These are phyloP conservation scores for Sitta carolinensis DNA, from an alignment of 2,797 vertebrate species.

Conservation along the genomic window DNA sequence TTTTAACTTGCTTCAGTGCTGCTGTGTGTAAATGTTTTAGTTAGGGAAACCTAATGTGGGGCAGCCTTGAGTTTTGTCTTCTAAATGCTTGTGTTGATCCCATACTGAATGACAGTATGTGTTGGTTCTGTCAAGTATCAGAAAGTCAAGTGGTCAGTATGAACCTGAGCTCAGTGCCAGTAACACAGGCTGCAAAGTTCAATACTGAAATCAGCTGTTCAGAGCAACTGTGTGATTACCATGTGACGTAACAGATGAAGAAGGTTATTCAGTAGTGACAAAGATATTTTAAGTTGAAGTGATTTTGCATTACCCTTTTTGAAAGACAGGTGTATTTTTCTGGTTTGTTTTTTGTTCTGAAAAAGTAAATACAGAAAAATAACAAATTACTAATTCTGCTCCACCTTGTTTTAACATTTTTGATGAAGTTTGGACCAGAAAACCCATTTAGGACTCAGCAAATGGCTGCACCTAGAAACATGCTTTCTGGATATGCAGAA, in stretches of 20 bases:
- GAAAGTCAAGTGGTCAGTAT: not conserved
- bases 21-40: not conserved
- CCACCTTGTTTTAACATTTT: not conserved
- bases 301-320: not conserved
- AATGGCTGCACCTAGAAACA: slow-evolving; percentile 98
- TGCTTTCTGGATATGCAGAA: slow-evolving; percentile 96
- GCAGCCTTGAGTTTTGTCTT: not conserved
- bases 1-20: not conserved
- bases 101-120: not conserved
- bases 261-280: not conserved
- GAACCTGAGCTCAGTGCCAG: not conserved
- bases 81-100: not conserved
- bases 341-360: not conserved
- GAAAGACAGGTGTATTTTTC: not conserved
- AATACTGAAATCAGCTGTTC: not conserved
- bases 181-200: not conserved
- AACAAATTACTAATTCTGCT: not conserved
- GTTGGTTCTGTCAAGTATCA: not conserved
- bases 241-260: not conserved
- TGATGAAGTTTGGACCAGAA: slow-evolving; percentile 88
- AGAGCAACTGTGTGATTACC: not conserved
- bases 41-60: not conserved
- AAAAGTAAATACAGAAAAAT: not conserved
- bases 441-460: slow-evolving; percentile 95
- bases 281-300: not conserved